phyloP scores from a whole-genome alignment of 2,797 vertebrate species.

The Cyclopterus lumpus region DNA sequence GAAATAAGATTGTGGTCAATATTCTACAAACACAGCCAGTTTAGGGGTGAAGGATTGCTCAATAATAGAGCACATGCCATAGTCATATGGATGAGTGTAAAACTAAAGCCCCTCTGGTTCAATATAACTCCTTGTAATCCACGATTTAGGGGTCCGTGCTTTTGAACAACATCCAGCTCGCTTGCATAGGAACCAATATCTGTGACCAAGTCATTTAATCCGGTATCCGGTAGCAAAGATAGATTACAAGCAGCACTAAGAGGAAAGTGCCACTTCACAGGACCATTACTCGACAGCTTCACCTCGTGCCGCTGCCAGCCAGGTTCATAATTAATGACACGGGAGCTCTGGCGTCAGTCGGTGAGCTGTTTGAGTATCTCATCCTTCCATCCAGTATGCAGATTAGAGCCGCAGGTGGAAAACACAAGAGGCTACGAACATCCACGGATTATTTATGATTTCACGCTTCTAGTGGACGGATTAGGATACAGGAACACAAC shows the following conservation, averaged over 20 bases:
- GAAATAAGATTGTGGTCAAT: not conserved
- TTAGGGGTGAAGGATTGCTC: too few species aligned
- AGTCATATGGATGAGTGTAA: conserved; percentile 19
- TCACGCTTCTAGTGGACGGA: conserved; percentile 27
- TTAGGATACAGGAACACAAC: conserved; percentile 30
- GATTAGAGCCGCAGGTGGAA: conserved; percentile 14
- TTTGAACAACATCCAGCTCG: conserved; percentile 12
- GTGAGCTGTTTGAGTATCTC: conserved; percentile 14
- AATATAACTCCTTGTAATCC: not conserved
- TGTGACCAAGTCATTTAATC: conserved; percentile 59
- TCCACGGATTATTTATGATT: conserved; percentile 37
- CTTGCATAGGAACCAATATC: conserved; percentile 46
- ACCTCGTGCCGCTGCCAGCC: conserved; percentile 31
- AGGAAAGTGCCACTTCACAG: conserved; percentile 38
- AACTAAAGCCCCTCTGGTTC: not conserved
- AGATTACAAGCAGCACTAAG: conserved; percentile 48
- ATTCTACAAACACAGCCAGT: not conserved
- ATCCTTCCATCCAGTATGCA: not conserved
- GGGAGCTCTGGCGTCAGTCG: conserved; percentile 11
- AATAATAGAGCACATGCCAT: not conserved
- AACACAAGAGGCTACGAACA: conserved; percentile 21
- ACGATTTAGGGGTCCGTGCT: not conserved
- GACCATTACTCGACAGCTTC: conserved; percentile 28
- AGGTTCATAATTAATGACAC: conserved; percentile 65
- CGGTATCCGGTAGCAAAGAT: conserved; percentile 53